These are phyloP conservation scores for Megalurothrips usitatus DNA, from an alignment of 2,888 invertebrate species.

Conservation along the genomic window DNA sequence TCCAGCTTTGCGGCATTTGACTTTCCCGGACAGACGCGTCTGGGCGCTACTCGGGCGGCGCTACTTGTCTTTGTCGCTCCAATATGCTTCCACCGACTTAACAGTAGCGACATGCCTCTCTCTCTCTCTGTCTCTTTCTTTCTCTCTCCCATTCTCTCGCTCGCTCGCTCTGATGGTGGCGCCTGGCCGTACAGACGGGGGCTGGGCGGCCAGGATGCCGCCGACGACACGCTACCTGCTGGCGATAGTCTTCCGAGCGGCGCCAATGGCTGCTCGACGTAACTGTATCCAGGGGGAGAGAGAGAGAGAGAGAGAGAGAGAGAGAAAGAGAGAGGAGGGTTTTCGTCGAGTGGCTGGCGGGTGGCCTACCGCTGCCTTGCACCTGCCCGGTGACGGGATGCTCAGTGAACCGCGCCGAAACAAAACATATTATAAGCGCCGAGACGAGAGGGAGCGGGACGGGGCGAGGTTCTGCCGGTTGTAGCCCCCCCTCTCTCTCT, in stretches of 20 bases:
- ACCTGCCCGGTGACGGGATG: neutral
- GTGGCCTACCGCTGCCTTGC: neutral
- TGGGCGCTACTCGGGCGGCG: too few species aligned
- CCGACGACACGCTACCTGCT: neutral
- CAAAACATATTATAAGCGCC: conserved; percentile 17
- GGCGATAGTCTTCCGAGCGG: neutral
- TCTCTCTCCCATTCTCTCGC: conserved; percentile 36
- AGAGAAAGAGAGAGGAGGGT: neutral
- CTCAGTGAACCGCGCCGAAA: conserved; percentile 10
- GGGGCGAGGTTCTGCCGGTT: neutral
- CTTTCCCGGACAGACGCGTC: too few species aligned
- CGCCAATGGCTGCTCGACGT: neutral
- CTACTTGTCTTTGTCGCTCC: too few species aligned
- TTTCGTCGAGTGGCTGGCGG: neutral
- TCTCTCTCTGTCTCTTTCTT: conserved; percentile 32
- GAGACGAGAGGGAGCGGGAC: neutral
- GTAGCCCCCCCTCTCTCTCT: conserved; percentile 36
- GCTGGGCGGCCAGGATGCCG: neutral
- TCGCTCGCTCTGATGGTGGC: conserved; percentile 36
- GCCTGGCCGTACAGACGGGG: neutral
- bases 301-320: neutral
- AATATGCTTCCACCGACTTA: neutral
- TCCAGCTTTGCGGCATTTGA: too few species aligned
- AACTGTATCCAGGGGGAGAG: neutral
- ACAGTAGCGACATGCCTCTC: conserved; percentile 8